These are phyloP conservation scores for Polylopha cassiicola DNA, from an alignment of 2,888 invertebrate genomes.

Conservation along the genomic window DNA sequence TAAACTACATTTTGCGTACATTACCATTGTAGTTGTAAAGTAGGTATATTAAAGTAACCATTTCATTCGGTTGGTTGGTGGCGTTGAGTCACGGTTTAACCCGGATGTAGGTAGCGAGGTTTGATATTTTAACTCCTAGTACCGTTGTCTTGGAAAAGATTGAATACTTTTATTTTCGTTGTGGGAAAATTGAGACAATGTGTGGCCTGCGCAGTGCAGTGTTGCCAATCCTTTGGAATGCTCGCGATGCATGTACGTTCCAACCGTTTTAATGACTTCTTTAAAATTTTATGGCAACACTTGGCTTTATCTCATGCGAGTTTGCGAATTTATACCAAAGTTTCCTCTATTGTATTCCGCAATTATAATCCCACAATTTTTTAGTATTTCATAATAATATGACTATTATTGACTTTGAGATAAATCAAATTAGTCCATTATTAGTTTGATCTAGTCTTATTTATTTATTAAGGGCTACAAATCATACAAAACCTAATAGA, in stretches of 20 bases:
- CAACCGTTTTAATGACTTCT: conserved; percentile 20
- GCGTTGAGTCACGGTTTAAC: conserved; percentile 50
- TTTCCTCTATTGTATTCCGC: too few species aligned
- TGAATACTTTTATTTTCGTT: conserved; percentile 70
- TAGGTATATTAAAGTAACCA: conserved; percentile 16
- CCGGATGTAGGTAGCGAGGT: conserved; percentile 55
- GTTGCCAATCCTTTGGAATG: conserved; percentile 35
- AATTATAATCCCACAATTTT: too few species aligned
- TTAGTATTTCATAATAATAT: too few species aligned
- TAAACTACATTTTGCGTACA: conserved; percentile 29
- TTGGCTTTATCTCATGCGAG: conserved; percentile 6
- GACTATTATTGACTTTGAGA: too few species aligned
- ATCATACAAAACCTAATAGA: too few species aligned
- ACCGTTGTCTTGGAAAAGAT: conserved; percentile 50
- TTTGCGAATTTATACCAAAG: too few species aligned
- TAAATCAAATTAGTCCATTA: too few species aligned
- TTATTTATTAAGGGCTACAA: too few species aligned
- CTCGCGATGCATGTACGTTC: conserved; percentile 11
- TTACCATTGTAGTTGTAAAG: conserved; percentile 27
- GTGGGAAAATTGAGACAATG: conserved; percentile 48
- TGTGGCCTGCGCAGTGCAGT: conserved; percentile 23
- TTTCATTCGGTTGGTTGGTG: conserved; percentile 19
- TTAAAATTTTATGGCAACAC: conserved; percentile 5
- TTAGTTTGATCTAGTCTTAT: too few species aligned
- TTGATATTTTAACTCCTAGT: conserved; percentile 61